A percentile compares a stretch with the other conserved stretches of the same genome.
These are phyloP conservation scores for Elymnias hypermnestra DNA, from an alignment of 1,140 invertebrate genomes.

Conservation along the genomic window DNA sequence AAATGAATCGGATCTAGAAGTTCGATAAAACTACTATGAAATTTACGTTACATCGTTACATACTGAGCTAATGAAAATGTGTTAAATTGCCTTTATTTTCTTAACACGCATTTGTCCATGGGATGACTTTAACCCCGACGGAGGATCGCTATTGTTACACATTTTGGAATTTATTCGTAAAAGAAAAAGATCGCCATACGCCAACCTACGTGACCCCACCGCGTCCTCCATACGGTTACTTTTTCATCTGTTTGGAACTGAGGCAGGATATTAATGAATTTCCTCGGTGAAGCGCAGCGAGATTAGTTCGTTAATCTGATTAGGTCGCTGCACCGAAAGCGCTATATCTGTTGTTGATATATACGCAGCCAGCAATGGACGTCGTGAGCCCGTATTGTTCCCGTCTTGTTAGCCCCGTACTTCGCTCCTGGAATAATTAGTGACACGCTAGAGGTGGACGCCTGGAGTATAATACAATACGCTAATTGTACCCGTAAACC, in stretches of 20 bases:
- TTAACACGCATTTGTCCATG: slow-evolving; percentile 9
- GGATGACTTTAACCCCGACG: slow-evolving; percentile 10
- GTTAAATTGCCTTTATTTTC: too few species aligned
- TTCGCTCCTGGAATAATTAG: slow-evolving; percentile 31
- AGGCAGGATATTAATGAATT: slow-evolving; percentile 72
- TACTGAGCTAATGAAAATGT: too few species aligned
- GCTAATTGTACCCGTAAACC: slow-evolving; percentile 21
- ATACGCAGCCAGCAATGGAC: slow-evolving; percentile 25
- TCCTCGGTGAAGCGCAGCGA: slow-evolving; percentile 49
- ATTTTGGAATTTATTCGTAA: slow-evolving; percentile 30
- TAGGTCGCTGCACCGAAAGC: slow-evolving; percentile 41
- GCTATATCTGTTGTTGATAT: slow-evolving; percentile 36
- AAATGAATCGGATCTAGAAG: too few species aligned
- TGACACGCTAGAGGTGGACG: slow-evolving; percentile 27
- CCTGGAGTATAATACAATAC: slow-evolving; percentile 25
- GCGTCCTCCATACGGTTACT: slow-evolving; percentile 28
- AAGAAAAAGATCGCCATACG: slow-evolving; percentile 24
- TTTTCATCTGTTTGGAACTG: slow-evolving; percentile 46
- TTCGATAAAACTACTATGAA: too few species aligned
- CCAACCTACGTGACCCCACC: slow-evolving; percentile 20
- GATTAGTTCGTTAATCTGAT: slow-evolving; percentile 68
- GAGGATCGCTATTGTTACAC: slow-evolving; percentile 29
- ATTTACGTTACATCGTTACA: too few species aligned
- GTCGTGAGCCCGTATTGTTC: slow-evolving; percentile 13
- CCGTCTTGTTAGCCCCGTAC: slow-evolving; percentile 26